Base-by-base conservation (phyloP, 2,888 invertebrate species). In the Plagodis pulveraria region DNA sequence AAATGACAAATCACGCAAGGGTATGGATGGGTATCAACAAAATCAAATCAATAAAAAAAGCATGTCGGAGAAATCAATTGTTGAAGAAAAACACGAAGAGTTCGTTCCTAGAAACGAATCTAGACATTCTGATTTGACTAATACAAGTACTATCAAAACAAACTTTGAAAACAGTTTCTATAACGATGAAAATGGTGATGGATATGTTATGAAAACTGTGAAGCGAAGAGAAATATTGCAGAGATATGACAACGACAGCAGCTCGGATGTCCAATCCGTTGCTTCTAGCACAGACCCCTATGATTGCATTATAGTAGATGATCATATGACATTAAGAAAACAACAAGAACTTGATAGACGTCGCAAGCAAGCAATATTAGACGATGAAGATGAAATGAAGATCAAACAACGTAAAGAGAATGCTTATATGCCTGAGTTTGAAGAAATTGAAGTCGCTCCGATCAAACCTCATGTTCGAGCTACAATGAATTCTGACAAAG, bases 301-400 rank as follows among this genome's bases (percentile, higher is more conserved):
- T 71, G 96, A 96, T 78, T 97, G 97, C 78, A 97, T 97, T 69
- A 96, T 97, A 52, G 96, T 97, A 34, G 96, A 97, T 71, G 97
- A 97, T 86, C 96, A 96, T 72, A 93, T 89, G 93, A 90, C 87
- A 65, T 85, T 87, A 69, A 83, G 91, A 82, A 94, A 91, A 72
- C 94, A 89, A 73, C 91, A 91, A 81, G 91, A 91, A 78, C 73
- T 87, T 65, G 90, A 91, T 62, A 84, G 87, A 68, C 91, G 89
- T 66, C 83, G 90, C n/a, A 88, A 90, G 72, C 80, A 84, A 22
- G 88, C 89, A 66, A 76, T 79, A 42, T 66, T 80, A 66, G 89
- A 91, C 11, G 82, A 87, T 55, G 88, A 91, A 38, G 59, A 59
- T 41, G 59, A 59, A 55, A 55, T 59, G 11, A 55, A 55, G 56